Percentiles rank a stretch among this genome's conserved stretches.
Evolutionary conservation across 2,113 vertebrate species (phyloP).

Genomic region (Proteles cristata): DNA sequence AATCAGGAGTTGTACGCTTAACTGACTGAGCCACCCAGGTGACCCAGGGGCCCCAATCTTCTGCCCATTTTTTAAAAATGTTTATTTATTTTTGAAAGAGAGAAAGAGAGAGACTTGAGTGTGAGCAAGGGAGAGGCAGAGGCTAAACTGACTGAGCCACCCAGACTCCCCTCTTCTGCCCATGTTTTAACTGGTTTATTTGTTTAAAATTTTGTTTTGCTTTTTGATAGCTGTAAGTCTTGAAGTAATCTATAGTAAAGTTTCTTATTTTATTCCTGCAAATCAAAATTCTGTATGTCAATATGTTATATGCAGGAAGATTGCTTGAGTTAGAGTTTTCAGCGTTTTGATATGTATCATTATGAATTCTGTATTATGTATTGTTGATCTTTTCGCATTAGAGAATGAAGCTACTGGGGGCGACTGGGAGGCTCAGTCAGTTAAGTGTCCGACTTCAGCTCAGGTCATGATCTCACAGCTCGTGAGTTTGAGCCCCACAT

Average conservation of each 20-base stretch:
- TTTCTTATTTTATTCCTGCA: conserved; percentile 21
- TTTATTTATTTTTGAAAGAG: no score
- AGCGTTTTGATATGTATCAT: not conserved
- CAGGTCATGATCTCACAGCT: no score
- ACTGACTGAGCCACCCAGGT: no score
- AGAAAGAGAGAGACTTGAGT: no score
- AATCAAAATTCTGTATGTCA: conserved; percentile 22
- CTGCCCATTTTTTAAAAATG: no score
- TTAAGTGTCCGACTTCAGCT: no score
- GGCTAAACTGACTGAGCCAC: no score
- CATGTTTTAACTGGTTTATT: not conserved
- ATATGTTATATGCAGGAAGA: not conserved
- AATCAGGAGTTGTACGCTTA: no score
- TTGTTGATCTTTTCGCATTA: not conserved
- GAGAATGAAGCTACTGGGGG: not conserved
- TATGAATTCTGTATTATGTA: not conserved
- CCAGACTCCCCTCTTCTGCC: not conserved
- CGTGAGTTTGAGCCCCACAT: no score
- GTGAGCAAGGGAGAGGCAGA: no score
- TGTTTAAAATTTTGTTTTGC: not conserved
- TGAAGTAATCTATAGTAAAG: not conserved
- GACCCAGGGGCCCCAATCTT: no score
- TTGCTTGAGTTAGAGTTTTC: not conserved
- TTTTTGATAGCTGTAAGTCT: not conserved
- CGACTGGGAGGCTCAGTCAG: no score